A percentile compares a stretch with the other conserved stretches of the same genome.
Evolutionary conservation across 2,113 vertebrate genomes (phyloP).

Genomic region (Datnioides undecimradiatus): DNA sequence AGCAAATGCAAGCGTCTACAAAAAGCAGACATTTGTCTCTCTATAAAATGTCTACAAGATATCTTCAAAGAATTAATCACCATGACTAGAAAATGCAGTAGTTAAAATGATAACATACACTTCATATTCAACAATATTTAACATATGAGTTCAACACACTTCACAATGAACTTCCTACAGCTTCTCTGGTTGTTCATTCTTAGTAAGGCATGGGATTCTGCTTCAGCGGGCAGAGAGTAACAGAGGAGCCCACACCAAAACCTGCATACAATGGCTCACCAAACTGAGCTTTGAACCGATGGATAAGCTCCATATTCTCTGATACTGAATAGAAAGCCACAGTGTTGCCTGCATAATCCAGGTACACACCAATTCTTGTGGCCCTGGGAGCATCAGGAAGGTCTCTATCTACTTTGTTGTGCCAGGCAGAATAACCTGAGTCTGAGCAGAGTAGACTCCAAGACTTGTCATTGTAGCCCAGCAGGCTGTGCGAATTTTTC

Average conservation of each 20-base stretch:
- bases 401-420: slow-evolving; percentile 83
- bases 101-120: background rate
- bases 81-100: too few relatives aligned
- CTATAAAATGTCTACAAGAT: background rate
- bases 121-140: background rate
- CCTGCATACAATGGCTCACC: slow-evolving; percentile 87
- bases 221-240: slow-evolving; percentile 79
- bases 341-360: slow-evolving; percentile 85
- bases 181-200: background rate
- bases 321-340: slow-evolving; percentile 90
- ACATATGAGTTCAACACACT: background rate
- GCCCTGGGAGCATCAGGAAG: slow-evolving; percentile 75
- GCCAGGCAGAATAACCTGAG: slow-evolving; percentile 90
- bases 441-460: slow-evolving; percentile 93
- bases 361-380: slow-evolving; percentile 86
- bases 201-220: slow-evolving; percentile 53
- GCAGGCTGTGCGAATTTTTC: slow-evolving; percentile 87
- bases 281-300: slow-evolving; percentile 89
- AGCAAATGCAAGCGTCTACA: background rate
- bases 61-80: background rate
- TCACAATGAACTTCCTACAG: background rate
- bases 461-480: slow-evolving; percentile 89
- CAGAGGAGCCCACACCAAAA: slow-evolving; percentile 91
- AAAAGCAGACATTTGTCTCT: background rate
- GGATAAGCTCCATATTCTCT: slow-evolving; percentile 81